These are phyloP conservation scores for Disparrhopalites patrizii DNA, from an alignment of 2,888 invertebrate genomes.

Conservation along the genomic window DNA sequence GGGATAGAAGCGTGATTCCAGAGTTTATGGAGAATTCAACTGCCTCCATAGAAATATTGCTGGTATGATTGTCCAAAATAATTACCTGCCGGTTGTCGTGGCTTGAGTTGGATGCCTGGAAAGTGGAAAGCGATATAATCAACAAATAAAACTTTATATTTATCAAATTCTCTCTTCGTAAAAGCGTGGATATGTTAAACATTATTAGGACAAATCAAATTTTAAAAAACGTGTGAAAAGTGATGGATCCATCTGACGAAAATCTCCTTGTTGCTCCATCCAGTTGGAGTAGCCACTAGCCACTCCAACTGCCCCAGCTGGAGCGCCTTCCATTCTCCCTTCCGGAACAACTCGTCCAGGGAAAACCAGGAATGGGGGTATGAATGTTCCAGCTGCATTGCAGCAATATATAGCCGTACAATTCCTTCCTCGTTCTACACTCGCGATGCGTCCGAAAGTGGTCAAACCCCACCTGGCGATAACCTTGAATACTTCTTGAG, in stretches of 20 bases:
- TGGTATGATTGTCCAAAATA: constrained; percentile 3
- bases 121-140: no score
- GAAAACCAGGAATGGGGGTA: constrained; percentile 1
- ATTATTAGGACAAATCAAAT: no score
- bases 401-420: neutral
- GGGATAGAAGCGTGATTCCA: neutral
- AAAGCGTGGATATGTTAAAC: no score
- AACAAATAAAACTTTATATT: no score
- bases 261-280: neutral
- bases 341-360: neutral
- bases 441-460: no score
- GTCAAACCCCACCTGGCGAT: no score
- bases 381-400: neutral
- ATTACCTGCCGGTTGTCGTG: no score
- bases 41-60: neutral
- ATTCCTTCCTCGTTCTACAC: neutral
- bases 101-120: neutral
- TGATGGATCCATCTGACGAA: neutral
- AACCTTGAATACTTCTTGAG: no score
- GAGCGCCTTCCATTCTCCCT: neutral
- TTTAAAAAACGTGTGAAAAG: no score
- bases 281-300: neutral
- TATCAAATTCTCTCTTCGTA: no score
- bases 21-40: neutral
- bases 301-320: neutral